phyloP scores from a whole-genome alignment of 2,888 invertebrate species.

The Cantharis rustica region DNA sequence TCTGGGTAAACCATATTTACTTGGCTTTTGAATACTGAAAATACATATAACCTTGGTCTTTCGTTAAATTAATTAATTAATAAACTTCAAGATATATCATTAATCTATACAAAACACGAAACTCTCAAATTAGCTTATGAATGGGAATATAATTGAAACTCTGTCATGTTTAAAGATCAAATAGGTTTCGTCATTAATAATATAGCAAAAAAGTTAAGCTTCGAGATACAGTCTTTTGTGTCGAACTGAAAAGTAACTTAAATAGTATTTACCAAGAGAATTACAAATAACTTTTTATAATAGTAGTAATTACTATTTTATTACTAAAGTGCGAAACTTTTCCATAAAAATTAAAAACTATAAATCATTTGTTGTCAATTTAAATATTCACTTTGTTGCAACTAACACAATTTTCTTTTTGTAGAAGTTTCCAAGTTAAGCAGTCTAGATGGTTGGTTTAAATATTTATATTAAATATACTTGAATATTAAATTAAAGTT shows the following conservation, averaged over 20 bases:
- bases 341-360: neutral
- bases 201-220: neutral
- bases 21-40: neutral
- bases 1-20: neutral
- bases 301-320: neutral
- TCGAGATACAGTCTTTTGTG: neutral
- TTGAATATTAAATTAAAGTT: too few relatives aligned
- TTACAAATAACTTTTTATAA: neutral
- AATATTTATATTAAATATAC: too few relatives aligned
- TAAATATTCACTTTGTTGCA: neutral
- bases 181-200: neutral
- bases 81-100: slow-evolving; percentile 12
- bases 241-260: neutral
- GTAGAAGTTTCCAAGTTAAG: neutral
- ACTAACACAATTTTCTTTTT: neutral
- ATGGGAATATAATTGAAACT: neutral
- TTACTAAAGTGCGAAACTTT: neutral
- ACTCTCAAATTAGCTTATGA: neutral
- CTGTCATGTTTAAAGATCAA: neutral
- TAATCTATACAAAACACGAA: slow-evolving; percentile 10
- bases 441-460: neutral
- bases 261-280: neutral
- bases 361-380: neutral
- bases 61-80: slow-evolving; percentile 6
- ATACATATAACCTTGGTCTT: slow-evolving; percentile 8